A percentile compares a stretch with the other conserved stretches of the same genome.
Evolutionary conservation across 2,113 vertebrate species (phyloP).

Genomic region (Pollimyrus isidori): DNA sequence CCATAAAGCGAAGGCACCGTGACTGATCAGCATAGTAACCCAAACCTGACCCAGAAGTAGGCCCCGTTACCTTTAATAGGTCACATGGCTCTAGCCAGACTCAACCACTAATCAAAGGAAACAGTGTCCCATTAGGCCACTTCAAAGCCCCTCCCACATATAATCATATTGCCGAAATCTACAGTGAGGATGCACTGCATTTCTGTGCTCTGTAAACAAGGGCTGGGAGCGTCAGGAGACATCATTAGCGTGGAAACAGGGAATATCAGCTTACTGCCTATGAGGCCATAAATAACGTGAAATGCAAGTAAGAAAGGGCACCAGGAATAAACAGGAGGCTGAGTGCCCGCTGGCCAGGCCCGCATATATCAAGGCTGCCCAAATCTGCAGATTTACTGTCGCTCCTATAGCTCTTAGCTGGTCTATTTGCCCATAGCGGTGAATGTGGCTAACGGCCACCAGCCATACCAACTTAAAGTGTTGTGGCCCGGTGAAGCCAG

Average conservation of each 20-base stretch:
- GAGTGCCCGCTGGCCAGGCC: neutral
- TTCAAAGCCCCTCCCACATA: conserved; percentile 50
- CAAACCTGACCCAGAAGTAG: conserved; percentile 47
- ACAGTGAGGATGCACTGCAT: conserved; percentile 39
- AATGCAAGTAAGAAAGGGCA: neutral
- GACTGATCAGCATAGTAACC: conserved; percentile 12
- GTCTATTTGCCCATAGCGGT: neutral
- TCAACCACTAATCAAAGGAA: conserved; percentile 59
- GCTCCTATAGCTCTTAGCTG: neutral
- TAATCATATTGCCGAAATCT: conserved; percentile 45
- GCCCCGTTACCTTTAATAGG: conserved; percentile 61
- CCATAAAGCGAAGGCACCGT: conserved; percentile 22
- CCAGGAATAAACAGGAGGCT: neutral
- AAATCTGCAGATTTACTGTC: neutral
- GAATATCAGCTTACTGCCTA: conserved; percentile 70
- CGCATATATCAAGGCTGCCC: neutral
- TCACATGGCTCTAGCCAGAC: conserved; percentile 51
- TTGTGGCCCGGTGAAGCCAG: neutral
- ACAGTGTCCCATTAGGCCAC: conserved; percentile 42
- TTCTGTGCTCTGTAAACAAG: conserved; percentile 33
- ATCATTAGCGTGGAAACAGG: conserved; percentile 38
- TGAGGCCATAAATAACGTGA: conserved; percentile 64
- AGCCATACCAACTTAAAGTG: neutral
- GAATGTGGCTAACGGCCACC: neutral
- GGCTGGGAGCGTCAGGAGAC: conserved; percentile 27